Conservation (phyloP, 2,113 vertebrate genomes). For the Corydoras maculifer region DNA sequence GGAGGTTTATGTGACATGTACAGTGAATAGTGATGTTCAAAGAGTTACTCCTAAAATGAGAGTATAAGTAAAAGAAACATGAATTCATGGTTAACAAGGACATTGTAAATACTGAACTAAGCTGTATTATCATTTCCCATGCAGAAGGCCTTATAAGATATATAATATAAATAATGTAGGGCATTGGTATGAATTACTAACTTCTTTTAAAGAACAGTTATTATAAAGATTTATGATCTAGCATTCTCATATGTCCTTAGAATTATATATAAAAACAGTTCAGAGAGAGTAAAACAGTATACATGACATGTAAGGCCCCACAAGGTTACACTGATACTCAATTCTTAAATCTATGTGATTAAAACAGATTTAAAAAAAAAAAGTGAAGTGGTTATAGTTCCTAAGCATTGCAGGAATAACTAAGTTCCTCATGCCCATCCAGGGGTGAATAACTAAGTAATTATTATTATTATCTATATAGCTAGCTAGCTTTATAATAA, state of each 20-base stretch:
- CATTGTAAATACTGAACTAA: conserved; percentile 12
- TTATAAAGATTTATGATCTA: conserved; percentile 59
- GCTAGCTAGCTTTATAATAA: too few species aligned
- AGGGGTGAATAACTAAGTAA: too few species aligned
- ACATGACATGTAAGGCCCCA: conserved; percentile 40
- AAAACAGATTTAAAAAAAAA: too few species aligned
- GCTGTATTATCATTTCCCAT: conserved; percentile 9
- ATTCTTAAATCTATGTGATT: not conserved
- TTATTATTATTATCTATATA: too few species aligned
- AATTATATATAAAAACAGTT: conserved; percentile 60
- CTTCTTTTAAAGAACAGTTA: conserved; percentile 57
- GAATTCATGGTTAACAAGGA: not conserved
- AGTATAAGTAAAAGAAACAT: not conserved
- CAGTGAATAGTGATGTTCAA: not conserved
- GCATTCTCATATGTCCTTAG: conserved; percentile 55
- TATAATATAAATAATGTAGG: conserved; percentile 52
- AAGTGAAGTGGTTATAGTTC: too few species aligned
- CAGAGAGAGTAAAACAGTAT: conserved; percentile 47
- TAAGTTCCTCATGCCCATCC: too few species aligned
- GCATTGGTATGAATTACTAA: conserved; percentile 51
- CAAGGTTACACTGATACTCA: not conserved
- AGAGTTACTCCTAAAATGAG: not conserved
- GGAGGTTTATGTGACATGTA: not conserved
- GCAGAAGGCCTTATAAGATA: conserved; percentile 21
- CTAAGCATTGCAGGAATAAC: too few species aligned